Evolutionary conservation across 2,113 vertebrate species (phyloP), one percentile per base, ranked within the genome.

Genomic region (Rhodinocichla rosea): DNA sequence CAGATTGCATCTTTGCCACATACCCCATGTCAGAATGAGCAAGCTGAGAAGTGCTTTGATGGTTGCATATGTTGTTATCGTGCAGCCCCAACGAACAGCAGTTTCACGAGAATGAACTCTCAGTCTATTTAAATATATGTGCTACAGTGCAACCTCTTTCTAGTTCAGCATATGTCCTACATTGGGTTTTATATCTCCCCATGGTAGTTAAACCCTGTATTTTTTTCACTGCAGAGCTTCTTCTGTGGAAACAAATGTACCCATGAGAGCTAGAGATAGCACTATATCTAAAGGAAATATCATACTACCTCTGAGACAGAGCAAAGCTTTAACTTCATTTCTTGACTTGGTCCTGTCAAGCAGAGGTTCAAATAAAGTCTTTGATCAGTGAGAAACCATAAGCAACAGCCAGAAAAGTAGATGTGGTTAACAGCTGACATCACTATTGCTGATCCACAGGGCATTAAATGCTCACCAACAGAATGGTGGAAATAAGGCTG

Each of bases 1-100:
- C 95, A 95, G 89, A 95, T 89, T 97, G 84, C 59, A 73, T 87
- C 82, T 87, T 94, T 94, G 78, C 91, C 94, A 95, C 88, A 80
- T 89, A 87, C 37, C 37, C 84, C 35, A 7, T 92, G 67, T 95
- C 53, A 92, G 91, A 94, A 91, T 76, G 78, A 92, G 82, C 89
- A 95, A 89, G 78, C 91, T 89, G 89, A 95, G 91, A 97, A 94
- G 88, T 33, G 26, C 85, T 92, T 84, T 91, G 87, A 82, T 95
- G 70, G 81, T 68, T 95, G 64, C 89, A 94, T 96, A 91, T 94
- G 95, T 55, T 88, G 78, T 69, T 91, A 92, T 79, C 5, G 0
- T 85, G 81, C 57, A 85, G 67, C n/a, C 69, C 45, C 93, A 91
- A 55, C 1, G 9, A 94, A 69, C 49, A 93, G 71, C 40, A 95